Conservation (phyloP, 2,113 vertebrate species). For the Petrocephalus microphthalmus region DNA sequence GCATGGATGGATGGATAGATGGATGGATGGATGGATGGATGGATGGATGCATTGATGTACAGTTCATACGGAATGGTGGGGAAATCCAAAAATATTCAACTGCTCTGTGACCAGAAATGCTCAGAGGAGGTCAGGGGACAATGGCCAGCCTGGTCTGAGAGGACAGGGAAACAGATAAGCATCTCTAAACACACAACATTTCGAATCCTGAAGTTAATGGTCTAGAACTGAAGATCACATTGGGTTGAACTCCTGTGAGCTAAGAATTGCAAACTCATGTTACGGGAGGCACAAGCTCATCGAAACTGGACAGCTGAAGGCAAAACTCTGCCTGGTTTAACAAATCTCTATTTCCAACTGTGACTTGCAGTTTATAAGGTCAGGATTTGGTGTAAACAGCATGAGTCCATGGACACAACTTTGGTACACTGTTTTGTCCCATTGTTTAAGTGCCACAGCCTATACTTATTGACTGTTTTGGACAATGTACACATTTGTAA, state of each 20-base stretch:
- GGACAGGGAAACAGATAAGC: not conserved
- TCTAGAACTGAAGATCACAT: not conserved
- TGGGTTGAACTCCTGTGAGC: not conserved
- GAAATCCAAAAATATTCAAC: not conserved
- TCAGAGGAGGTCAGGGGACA: not conserved
- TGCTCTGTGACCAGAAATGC: not conserved
- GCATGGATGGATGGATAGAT: not conserved
- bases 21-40: not conserved
- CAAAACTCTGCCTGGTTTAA: not conserved
- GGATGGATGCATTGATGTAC: not conserved
- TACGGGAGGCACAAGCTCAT: not conserved
- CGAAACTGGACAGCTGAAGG: not conserved
- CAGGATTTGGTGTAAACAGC: not conserved
- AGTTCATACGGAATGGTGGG: not conserved
- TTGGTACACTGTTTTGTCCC: not conserved
- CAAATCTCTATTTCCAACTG: not conserved
- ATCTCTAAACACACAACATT: not conserved
- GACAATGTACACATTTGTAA: not conserved
- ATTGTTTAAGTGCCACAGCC: not conserved
- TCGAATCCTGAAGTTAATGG: not conserved
- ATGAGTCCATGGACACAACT: not conserved
- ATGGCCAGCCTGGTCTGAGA: not conserved
- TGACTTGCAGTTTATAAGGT: not conserved
- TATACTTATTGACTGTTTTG: not conserved
- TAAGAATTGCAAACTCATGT: not conserved